These are phyloP conservation scores for Sphaerophoria rueppellii DNA, from an alignment of 2,888 invertebrate species.

Conservation along the genomic window DNA sequence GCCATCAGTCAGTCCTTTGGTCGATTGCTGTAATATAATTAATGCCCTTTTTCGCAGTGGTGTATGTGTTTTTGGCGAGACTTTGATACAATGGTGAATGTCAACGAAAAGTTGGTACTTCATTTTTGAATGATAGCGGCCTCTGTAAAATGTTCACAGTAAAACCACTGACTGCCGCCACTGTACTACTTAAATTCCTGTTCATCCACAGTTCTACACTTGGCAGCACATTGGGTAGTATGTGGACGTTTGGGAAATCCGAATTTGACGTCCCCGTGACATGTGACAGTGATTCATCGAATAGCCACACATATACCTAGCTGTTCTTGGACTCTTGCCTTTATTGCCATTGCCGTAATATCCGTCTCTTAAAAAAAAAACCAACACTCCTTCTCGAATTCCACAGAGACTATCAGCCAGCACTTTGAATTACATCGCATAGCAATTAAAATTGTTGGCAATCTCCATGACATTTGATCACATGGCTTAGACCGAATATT, in stretches of 20 bases:
- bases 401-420: conserved; percentile 40
- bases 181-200: neutral
- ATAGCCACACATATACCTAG: conserved; percentile 26
- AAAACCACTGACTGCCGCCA: conserved; percentile 30
- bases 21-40: conserved; percentile 62
- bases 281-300: conserved; percentile 73
- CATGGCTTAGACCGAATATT: conserved; percentile 12
- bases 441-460: conserved; percentile 58
- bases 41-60: conserved; percentile 35
- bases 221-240: conserved; percentile 30
- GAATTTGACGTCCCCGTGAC: conserved; percentile 60
- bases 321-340: neutral
- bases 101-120: too few relatives aligned
- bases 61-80: neutral
- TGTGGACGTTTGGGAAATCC: conserved; percentile 4
- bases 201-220: conserved; percentile 20
- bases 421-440: conserved; percentile 64
- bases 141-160: neutral
- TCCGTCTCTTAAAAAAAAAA: neutral
- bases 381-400: conserved; percentile 19
- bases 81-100: neutral
- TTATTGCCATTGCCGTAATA: neutral
- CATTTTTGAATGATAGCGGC: neutral
- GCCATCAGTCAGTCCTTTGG: conserved; percentile 23
- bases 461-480: conserved; percentile 61